These are phyloP conservation scores for Halesus radiatus DNA, from an alignment of 1,140 invertebrate genomes.

Conservation along the genomic window DNA sequence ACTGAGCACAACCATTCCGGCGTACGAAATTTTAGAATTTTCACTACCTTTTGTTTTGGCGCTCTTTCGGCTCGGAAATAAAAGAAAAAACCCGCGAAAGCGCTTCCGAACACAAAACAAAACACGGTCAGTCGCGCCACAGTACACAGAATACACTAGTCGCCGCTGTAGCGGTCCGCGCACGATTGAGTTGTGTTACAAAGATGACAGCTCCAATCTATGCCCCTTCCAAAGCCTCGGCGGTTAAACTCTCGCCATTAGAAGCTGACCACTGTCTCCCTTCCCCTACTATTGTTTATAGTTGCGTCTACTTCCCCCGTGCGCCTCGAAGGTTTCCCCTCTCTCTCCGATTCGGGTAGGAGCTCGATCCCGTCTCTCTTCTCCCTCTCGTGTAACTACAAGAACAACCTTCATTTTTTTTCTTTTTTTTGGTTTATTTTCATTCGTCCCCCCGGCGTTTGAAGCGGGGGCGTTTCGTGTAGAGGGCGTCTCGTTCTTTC, in stretches of 20 bases:
- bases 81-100: conserved; percentile 38
- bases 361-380: conserved; percentile 7
- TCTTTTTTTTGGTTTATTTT: conserved; percentile 45
- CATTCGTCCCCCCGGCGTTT: conserved; percentile 32
- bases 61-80: conserved; percentile 26
- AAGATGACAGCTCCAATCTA: conserved; percentile 54
- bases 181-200: conserved; percentile 53
- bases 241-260: conserved; percentile 37
- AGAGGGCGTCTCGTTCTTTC: conserved; percentile 23
- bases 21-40: not conserved
- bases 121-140: not conserved
- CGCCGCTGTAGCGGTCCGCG: conserved; percentile 43
- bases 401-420: conserved; percentile 49
- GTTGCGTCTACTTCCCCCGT: conserved; percentile 22
- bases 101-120: conserved; percentile 17
- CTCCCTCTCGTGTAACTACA: conserved; percentile 37
- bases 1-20: not conserved
- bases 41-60: conserved; percentile 42
- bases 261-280: conserved; percentile 33
- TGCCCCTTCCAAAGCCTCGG: conserved; percentile 37
- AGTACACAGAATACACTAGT: not conserved
- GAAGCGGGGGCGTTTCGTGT: conserved; percentile 40
- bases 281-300: conserved; percentile 44
- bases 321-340: not conserved
- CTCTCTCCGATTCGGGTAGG: conserved; percentile 8